Base-by-base conservation (phyloP, 2,888 invertebrate genomes). In the Julus scanicus region DNA sequence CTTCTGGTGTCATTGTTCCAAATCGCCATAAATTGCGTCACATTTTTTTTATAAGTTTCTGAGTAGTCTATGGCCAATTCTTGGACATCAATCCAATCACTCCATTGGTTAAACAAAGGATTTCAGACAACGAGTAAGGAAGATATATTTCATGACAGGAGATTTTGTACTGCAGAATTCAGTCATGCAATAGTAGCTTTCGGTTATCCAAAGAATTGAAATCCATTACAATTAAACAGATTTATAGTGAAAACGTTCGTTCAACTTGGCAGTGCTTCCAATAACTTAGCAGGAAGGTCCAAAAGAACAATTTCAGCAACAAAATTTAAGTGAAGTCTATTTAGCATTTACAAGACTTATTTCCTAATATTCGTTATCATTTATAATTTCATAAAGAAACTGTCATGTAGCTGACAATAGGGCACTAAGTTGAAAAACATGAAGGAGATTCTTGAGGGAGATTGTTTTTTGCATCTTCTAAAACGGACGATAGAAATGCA, bases 221-320 rank as follows among this genome's bases (percentile, higher is more conserved):
- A 71, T 71, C 71, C 71, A 71, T 71, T 71, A 71, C 71, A 29
- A 71, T 71, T 71, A 71, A 20, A 71, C 29, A 20, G 71, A 29
- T 71, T 29, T 71, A 71, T 71, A 29, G 29, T 71, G 71, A 44
- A 44, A 44, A 8, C 8, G 8, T 8, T 44, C 44, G 44, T 44
- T 29, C 29, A 29, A 29, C 29, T 29, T 29, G 44, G 44, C 44
- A 44, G 29, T 29, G 29, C 29, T 29, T 29, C 29, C 29, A 29
- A 29, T 29, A 29, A 29, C 29, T 29, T 29, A 29, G 29, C 29
- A 29, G 29, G 1, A 29, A 29, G 29, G 29, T 29, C 29, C 29
- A 29, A 29, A 29, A 29, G 29, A 29, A 29, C 29, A 29, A 29
- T 29, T 29, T 29, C 29, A 29, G 29, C 29, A 29, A 29, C 29